Evolutionary conservation across 2,113 vertebrate species (phyloP).

Genomic region (Tupaia tana): DNA sequence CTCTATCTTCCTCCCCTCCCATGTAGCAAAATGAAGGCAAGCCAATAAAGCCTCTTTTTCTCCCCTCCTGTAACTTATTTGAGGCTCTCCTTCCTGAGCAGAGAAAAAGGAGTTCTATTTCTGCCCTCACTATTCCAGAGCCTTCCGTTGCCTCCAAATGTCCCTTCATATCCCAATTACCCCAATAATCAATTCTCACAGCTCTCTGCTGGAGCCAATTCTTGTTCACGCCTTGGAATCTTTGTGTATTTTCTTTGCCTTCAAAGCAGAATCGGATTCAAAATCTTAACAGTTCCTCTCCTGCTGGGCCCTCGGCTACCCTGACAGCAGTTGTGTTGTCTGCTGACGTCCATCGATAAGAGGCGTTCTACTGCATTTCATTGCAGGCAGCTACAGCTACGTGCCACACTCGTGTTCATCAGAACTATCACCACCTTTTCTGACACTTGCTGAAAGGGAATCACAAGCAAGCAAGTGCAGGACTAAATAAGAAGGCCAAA

Average conservation of each 20-base stretch:
- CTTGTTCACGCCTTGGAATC: neutral
- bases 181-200: neutral
- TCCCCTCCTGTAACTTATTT: neutral
- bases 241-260: neutral
- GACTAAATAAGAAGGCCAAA: neutral
- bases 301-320: neutral
- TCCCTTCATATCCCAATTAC: neutral
- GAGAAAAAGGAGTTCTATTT: neutral
- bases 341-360: neutral
- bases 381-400: rapidly evolving
- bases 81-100: neutral
- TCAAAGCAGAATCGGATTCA: neutral
- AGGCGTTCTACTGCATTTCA: neutral
- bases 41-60: neutral
- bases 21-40: neutral
- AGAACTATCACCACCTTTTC: neutral
- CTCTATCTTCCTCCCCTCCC: neutral
- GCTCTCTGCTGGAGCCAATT: neutral
- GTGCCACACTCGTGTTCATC: neutral
- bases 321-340: neutral
- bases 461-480: neutral
- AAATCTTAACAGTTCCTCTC: neutral
- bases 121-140: neutral
- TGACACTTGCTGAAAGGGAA: neutral
- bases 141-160: neutral